These are phyloP conservation scores for Hybognathus amarus DNA, from an alignment of 2,797 vertebrate species.

Conservation along the genomic window DNA sequence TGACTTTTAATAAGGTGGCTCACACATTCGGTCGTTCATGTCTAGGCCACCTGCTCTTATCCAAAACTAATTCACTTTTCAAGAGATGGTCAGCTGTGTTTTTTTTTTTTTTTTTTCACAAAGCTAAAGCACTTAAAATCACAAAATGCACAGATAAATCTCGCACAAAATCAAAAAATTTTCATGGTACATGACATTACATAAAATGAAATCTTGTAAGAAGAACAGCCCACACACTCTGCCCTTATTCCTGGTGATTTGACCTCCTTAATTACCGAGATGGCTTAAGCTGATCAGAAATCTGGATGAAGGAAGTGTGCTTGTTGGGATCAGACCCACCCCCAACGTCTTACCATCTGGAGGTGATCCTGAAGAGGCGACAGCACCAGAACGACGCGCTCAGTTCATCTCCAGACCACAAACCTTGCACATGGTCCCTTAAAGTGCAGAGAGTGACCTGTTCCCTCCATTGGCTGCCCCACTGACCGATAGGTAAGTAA, in stretches of 20 bases:
- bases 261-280: conserved; percentile 34
- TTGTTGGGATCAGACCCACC: conserved; percentile 40
- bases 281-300: conserved; percentile 46
- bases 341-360: conserved; percentile 32
- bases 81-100: background rate
- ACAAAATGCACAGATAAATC: background rate
- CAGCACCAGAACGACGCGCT: background rate
- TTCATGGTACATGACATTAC: background rate
- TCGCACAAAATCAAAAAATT: background rate
- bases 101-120: background rate
- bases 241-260: conserved; percentile 31
- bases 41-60: background rate
- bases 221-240: background rate
- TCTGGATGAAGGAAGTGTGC: conserved; percentile 27
- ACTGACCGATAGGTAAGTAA: conserved; percentile 21
- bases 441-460: conserved; percentile 1
- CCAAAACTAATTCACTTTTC: background rate
- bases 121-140: background rate
- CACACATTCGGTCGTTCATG: background rate
- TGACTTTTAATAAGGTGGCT: background rate
- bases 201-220: background rate
- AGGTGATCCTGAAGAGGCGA: conserved; percentile 32
- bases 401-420: conserved; percentile 26
- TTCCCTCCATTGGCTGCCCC: conserved; percentile 25
- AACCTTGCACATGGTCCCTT: conserved; percentile 31